A percentile compares a stretch with the other conserved stretches of the same genome.
phyloP scores from a whole-genome alignment of 2,113 vertebrate genomes.

The Centropus bengalensis region DNA sequence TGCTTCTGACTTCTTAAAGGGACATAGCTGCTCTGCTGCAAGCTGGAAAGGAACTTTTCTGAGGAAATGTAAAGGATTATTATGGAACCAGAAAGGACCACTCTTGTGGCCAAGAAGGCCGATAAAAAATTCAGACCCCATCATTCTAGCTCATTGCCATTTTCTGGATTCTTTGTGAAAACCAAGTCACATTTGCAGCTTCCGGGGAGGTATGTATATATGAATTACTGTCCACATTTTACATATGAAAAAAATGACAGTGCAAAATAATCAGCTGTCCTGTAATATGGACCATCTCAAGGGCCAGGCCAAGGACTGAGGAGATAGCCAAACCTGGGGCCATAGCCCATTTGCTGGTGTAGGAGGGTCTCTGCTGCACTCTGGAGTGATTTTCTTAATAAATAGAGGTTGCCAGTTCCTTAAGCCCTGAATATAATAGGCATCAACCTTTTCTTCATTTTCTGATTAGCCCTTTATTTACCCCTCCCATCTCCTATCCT shows the following conservation, averaged over 20 bases:
- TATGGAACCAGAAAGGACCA: neutral
- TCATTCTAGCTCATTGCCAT: neutral
- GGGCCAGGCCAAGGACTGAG: neutral
- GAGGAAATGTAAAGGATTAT: neutral
- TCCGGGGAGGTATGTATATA: neutral
- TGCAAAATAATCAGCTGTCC: neutral
- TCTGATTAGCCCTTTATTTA: neutral
- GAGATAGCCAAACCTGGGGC: neutral
- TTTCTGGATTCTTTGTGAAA: neutral
- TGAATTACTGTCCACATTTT: neutral
- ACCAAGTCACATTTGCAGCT: neutral
- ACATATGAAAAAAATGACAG: accelerated
- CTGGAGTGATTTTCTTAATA: neutral
- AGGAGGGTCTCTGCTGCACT: neutral
- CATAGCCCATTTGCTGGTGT: neutral
- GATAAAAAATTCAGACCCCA: neutral
- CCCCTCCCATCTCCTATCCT: neutral
- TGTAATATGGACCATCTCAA: neutral
- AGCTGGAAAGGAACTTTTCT: neutral
- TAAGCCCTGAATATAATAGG: neutral
- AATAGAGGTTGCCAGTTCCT: neutral
- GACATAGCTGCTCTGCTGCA: neutral
- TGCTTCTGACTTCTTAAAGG: constrained; percentile 67
- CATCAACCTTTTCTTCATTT: neutral
- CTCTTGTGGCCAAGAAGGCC: neutral